Evolutionary conservation across 2,888 invertebrate species (phyloP).

Genomic region (Watsonalla binaria): DNA sequence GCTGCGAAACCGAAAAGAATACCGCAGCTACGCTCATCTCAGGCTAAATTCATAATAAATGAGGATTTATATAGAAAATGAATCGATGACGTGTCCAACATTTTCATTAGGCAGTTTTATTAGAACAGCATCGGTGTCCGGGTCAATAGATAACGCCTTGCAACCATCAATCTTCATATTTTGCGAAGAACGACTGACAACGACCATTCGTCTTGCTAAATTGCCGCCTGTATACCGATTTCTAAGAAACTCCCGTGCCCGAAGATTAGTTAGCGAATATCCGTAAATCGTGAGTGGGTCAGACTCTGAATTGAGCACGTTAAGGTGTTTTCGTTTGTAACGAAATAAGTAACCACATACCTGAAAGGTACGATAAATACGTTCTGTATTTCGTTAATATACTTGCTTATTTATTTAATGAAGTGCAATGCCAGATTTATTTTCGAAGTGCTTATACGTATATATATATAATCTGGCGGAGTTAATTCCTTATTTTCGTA

Average conservation of each 20-base stretch:
- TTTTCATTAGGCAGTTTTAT: conserved; percentile 15
- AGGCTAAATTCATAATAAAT: neutral
- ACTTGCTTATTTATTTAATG: too few relatives aligned
- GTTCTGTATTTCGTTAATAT: too few relatives aligned
- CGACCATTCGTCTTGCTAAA: conserved; percentile 60
- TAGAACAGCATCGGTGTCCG: conserved; percentile 14
- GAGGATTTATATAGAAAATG: neutral
- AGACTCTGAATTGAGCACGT: neutral
- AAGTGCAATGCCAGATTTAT: too few relatives aligned
- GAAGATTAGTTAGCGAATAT: conserved; percentile 6
- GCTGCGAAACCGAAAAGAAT: too few relatives aligned
- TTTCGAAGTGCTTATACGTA: too few relatives aligned
- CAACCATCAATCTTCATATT: conserved; percentile 63
- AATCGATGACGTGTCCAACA: conserved; percentile 1
- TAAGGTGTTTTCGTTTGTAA: neutral
- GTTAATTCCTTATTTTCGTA: too few relatives aligned
- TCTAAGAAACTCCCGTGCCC: conserved; percentile 22
- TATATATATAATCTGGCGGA: too few relatives aligned
- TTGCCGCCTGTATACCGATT: conserved; percentile 48
- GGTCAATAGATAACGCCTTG: conserved; percentile 37
- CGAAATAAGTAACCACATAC: neutral
- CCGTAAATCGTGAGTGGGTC: conserved; percentile 1
- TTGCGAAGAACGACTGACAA: conserved; percentile 52
- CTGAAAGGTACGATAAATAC: too few relatives aligned
- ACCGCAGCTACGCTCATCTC: neutral